phyloP scores from a whole-genome alignment of 2,797 vertebrate genomes.

The Nothura maculosa region DNA sequence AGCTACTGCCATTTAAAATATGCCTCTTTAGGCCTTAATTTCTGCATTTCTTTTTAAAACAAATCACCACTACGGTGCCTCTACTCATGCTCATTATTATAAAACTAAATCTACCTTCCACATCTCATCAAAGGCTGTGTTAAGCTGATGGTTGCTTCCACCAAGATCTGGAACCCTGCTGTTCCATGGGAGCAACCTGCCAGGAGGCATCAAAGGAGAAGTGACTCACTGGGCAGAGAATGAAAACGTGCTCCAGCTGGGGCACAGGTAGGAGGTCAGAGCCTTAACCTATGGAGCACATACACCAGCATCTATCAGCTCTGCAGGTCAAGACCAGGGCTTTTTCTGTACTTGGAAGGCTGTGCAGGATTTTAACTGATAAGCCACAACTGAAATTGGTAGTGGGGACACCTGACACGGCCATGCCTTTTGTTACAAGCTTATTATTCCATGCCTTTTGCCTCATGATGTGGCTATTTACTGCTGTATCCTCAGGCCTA shows the following conservation, averaged over 20 bases:
- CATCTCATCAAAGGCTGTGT: fast-evolving
- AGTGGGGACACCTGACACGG: neutral
- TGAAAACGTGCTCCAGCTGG: fast-evolving
- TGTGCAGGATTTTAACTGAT: neutral
- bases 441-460: neutral
- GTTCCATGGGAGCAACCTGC: neutral
- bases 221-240: neutral
- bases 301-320: fast-evolving
- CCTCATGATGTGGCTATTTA: neutral
- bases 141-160: neutral
- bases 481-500: neutral
- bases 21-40: neutral
- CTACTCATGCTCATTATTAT: neutral
- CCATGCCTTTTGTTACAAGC: neutral
- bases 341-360: neutral
- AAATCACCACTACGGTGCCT: fast-evolving
- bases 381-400: neutral
- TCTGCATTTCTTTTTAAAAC: neutral
- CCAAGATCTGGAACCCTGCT: fast-evolving
- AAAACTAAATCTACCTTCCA: neutral
- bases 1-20: neutral
- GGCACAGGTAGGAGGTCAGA: neutral
- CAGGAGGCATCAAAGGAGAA: fast-evolving
- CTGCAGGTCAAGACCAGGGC: neutral
- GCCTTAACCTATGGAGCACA: neutral